phyloP scores from a whole-genome alignment of 2,797 vertebrate genomes.

The Acanthurus leucopareius region DNA sequence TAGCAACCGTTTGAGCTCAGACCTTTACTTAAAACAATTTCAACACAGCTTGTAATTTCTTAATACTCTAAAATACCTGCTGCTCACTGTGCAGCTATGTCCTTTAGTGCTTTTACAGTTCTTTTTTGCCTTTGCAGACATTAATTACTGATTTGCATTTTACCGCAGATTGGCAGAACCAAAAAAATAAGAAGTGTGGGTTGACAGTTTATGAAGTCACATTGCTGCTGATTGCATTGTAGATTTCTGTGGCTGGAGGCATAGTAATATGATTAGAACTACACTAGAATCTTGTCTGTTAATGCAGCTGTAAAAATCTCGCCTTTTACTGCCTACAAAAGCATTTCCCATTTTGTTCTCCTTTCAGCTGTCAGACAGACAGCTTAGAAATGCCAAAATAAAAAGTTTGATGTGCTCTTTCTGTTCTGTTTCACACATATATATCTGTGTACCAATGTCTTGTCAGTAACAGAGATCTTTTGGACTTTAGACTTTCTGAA shows the following conservation, averaged over 20 bases:
- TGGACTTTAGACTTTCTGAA: not conserved
- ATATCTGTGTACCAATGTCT: not conserved
- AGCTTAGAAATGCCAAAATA: not conserved
- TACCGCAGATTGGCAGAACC: slow-evolving; percentile 22
- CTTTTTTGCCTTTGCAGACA: slow-evolving; percentile 20
- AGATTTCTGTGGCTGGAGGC: slow-evolving; percentile 28
- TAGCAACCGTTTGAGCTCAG: slow-evolving; percentile 19
- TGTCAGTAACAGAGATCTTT: slow-evolving; percentile 6
- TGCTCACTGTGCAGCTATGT: slow-evolving; percentile 16
- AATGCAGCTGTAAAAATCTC: slow-evolving; percentile 24
- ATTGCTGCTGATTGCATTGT: slow-evolving; percentile 17
- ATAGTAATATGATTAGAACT: slow-evolving; percentile 15
- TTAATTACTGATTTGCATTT: slow-evolving; percentile 39
- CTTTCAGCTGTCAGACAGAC: slow-evolving; percentile 12
- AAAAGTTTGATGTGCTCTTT: not conserved
- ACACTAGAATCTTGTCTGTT: slow-evolving; percentile 3
- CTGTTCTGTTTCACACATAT: not conserved
- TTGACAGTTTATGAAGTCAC: slow-evolving; percentile 41
- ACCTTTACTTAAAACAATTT: slow-evolving; percentile 5
- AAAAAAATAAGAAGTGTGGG: slow-evolving; percentile 10
- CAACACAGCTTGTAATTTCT: slow-evolving; percentile 22
- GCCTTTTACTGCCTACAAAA: slow-evolving; percentile 31
- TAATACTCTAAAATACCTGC: slow-evolving; percentile 6
- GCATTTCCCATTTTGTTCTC: slow-evolving; percentile 10
- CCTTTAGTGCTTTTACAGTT: slow-evolving; percentile 2